These are phyloP conservation scores for Mongoloraphidia duomilia DNA, from an alignment of 2,888 invertebrate genomes.

Conservation along the genomic window DNA sequence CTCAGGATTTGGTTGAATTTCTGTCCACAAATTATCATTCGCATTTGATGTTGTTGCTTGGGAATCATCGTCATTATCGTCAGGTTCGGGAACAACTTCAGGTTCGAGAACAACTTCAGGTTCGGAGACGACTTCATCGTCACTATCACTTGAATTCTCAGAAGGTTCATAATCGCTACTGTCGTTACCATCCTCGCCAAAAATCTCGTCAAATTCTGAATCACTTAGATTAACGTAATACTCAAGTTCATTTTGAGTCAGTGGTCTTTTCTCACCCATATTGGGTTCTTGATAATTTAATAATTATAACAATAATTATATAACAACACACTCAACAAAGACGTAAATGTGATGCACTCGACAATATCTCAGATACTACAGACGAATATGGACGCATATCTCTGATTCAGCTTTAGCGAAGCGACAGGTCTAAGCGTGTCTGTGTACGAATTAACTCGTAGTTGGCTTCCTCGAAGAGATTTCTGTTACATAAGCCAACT, in stretches of 20 bases:
- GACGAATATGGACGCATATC: slow-evolving; percentile 9
- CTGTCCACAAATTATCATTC: slow-evolving; percentile 15
- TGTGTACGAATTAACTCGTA: slow-evolving; percentile 14
- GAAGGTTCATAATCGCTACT: slow-evolving; percentile 14
- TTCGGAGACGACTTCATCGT: slow-evolving; percentile 14
- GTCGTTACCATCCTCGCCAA: slow-evolving; percentile 13
- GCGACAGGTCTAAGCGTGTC: slow-evolving; percentile 10
- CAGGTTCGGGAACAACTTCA: slow-evolving; percentile 9
- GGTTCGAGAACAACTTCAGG: too few species aligned
- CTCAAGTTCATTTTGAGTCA: slow-evolving; percentile 15
- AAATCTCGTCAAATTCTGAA: slow-evolving; percentile 14
- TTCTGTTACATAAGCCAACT: slow-evolving; percentile 19
- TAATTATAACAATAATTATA: slow-evolving; percentile 12
- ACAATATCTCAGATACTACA: slow-evolving; percentile 11
- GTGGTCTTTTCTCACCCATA: slow-evolving; percentile 15
- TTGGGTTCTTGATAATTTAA: slow-evolving; percentile 10
- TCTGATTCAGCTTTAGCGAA: slow-evolving; percentile 8
- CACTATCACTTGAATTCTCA: slow-evolving; percentile 14
- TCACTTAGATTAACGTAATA: slow-evolving; percentile 15
- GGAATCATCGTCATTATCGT: slow-evolving; percentile 13
- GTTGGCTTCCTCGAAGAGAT: slow-evolving; percentile 22
- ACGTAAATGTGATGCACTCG: slow-evolving; percentile 14
- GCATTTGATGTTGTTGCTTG: slow-evolving; percentile 15
- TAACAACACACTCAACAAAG: slow-evolving; percentile 12
- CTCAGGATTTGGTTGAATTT: slow-evolving; percentile 15